Evolutionary conservation across 2,888 invertebrate species (phyloP), one percentile per base, ranked within the genome.

Genomic region (Rotaria magnacalcarata): DNA sequence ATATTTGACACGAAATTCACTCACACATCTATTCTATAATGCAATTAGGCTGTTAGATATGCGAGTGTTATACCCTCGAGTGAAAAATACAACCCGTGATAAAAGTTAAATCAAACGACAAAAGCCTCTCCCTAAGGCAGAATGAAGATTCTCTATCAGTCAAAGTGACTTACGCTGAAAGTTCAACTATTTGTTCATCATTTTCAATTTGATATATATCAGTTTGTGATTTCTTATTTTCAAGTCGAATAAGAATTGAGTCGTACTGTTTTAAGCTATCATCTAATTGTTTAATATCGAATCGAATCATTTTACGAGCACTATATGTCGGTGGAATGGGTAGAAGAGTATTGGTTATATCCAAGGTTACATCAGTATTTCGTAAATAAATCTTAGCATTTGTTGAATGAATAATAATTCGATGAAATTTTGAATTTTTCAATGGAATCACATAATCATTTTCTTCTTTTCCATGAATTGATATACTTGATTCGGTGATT

Each of bases 311-410:
- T 80, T 80, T 80, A 21, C 43, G 43, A 80, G 47, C 6, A 47
- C 80, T 47, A 47, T 80, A 80, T 10, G 80, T 47, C 24, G 80
- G 80, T 80, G 80, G 80, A 47, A 80, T 80, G 0, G 80, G 80
- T 80, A 80, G 0, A 14, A 80, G n/a, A 43, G 3, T 47, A 14
- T n/a, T 24, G 1, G 80, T 80, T 1, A 80, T 24, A 24, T 80
- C 80, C 2, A 2, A 47, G 0, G 14, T 43, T 2, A 41, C 24
- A 43, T 80, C 24, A 47, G 47, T 24, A 47, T 80, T 80, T 80
- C 24, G 47, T 80, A 80, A 80, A 80, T 47, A 80, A 47, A 80
- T 80, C 11, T 16, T 16, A 14, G n/a, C 5, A 24, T n/a, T n/a
- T 19, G 21, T 47, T 43, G 47, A 80, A 80, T 47, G 47, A n/a